A percentile compares a stretch with the other conserved stretches of the same genome.
Conservation (phyloP, 2,113 vertebrate species). For the Orientallactaga bullata region DNA sequence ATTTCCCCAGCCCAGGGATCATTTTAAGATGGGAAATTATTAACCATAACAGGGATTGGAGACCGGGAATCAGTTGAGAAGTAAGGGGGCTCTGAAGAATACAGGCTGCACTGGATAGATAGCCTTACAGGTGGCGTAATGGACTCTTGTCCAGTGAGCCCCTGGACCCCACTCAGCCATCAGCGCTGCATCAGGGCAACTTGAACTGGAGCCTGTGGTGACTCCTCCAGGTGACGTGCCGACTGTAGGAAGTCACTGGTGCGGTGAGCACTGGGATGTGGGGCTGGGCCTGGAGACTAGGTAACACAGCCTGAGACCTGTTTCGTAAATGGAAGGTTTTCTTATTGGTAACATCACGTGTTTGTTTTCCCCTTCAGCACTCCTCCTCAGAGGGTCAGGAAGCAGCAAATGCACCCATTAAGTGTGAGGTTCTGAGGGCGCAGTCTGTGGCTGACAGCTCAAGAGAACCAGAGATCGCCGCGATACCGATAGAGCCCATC, state of each 20-base stretch:
- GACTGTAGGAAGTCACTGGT: neutral
- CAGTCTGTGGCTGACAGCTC: neutral
- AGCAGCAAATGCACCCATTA: constrained; percentile 46
- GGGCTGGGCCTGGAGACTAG: neutral
- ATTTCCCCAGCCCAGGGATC: too few relatives aligned
- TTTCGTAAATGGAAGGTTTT: constrained; percentile 12
- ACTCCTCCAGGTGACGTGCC: neutral
- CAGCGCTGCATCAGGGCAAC: neutral
- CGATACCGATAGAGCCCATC: neutral
- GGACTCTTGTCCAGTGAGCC: neutral
- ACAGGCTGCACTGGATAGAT: neutral
- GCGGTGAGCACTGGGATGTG: accelerated
- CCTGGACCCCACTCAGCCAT: neutral
- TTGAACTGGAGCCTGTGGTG: neutral
- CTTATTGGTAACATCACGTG: constrained; percentile 29
- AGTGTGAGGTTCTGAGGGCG: constrained; percentile 8
- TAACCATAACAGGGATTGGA: neutral
- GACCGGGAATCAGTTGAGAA: neutral
- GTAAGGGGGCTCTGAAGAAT: neutral
- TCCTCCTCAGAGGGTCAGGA: constrained; percentile 56
- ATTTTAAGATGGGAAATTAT: neutral
- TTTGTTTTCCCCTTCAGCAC: constrained; percentile 36
- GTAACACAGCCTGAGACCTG: neutral
- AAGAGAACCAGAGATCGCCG: neutral
- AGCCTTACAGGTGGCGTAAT: neutral